Evolutionary conservation across 1,140 invertebrate genomes (phyloP).

Genomic region (Anastatus disparis): DNA sequence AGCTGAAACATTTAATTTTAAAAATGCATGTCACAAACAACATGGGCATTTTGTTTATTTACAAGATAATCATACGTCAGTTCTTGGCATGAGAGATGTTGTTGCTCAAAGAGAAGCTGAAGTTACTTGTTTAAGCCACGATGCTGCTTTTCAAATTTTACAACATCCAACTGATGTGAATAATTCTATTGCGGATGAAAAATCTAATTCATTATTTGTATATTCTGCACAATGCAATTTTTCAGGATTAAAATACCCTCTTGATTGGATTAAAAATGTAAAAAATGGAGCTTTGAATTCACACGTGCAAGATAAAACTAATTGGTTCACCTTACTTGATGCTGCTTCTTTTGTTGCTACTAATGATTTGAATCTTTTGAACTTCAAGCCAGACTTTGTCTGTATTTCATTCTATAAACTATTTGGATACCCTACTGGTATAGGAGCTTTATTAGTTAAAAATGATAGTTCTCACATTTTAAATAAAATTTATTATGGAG

Average conservation of each 20-base stretch:
- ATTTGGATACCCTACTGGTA: constrained; percentile 96
- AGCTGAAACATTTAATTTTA: constrained; percentile 83
- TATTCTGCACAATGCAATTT: constrained; percentile 96
- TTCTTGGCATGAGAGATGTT: constrained; percentile 88
- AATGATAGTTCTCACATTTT: constrained; percentile 74
- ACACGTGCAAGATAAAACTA: constrained; percentile 54
- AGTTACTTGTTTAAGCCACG: constrained; percentile 67
- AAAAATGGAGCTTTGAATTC: constrained; percentile 71
- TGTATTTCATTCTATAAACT: constrained; percentile 97
- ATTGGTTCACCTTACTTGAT: constrained; percentile 88
- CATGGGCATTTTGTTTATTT: constrained; percentile 82
- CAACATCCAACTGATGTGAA: constrained; percentile 32
- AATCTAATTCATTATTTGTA: constrained; percentile 78
- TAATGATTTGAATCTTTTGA: constrained; percentile 79
- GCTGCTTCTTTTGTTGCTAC: constrained; percentile 86
- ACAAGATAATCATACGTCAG: constrained; percentile 94
- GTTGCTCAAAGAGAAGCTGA: constrained; percentile 64
- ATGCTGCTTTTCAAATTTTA: constrained; percentile 66
- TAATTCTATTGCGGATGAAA: constrained; percentile 17
- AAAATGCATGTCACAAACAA: constrained; percentile 45
- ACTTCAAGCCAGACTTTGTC: constrained; percentile 86
- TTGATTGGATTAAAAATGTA: constrained; percentile 77
- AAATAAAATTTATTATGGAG: constrained; percentile 87
- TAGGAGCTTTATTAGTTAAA: constrained; percentile 87
- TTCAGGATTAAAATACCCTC: constrained; percentile 88